These are phyloP conservation scores for Himantopus leucocephalus DNA, from an alignment of 2,113 vertebrate genomes.

Conservation along the genomic window DNA sequence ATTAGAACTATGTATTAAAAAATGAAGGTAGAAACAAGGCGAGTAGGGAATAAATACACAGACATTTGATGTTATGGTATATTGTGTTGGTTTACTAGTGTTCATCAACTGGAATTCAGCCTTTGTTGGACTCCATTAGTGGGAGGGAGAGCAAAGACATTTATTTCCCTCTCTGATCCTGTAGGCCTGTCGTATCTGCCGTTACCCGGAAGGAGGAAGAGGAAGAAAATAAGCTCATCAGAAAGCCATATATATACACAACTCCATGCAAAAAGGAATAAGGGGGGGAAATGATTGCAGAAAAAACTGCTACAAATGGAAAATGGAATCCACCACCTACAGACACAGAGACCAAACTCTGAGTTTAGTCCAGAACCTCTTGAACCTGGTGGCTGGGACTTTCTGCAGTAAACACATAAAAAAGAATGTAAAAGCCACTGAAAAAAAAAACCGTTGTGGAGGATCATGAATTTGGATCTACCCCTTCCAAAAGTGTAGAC, in stretches of 20 bases:
- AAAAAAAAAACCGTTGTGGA: neutral
- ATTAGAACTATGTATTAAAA: neutral
- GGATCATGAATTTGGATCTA: neutral
- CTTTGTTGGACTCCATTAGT: neutral
- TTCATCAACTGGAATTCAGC: neutral
- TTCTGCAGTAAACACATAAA: neutral
- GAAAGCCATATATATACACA: neutral
- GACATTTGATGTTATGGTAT: neutral
- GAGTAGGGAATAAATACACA: neutral
- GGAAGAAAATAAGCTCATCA: neutral
- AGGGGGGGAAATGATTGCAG: neutral
- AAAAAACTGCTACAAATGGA: neutral
- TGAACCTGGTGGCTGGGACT: rapidly evolving
- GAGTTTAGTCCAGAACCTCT: neutral
- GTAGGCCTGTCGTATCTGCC: neutral
- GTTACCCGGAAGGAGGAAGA: neutral
- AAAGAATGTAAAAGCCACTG: neutral
- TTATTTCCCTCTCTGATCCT: neutral
- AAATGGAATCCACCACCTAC: neutral
- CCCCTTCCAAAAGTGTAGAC: neutral
- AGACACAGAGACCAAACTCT: neutral
- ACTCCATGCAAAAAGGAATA: neutral
- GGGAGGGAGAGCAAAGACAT: neutral
- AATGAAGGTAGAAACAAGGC: neutral
- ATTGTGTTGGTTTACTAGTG: neutral